Evolutionary conservation across 2,113 vertebrate species (phyloP), one percentile per base, ranked within the genome.

Genomic region (Silurus meridionalis): DNA sequence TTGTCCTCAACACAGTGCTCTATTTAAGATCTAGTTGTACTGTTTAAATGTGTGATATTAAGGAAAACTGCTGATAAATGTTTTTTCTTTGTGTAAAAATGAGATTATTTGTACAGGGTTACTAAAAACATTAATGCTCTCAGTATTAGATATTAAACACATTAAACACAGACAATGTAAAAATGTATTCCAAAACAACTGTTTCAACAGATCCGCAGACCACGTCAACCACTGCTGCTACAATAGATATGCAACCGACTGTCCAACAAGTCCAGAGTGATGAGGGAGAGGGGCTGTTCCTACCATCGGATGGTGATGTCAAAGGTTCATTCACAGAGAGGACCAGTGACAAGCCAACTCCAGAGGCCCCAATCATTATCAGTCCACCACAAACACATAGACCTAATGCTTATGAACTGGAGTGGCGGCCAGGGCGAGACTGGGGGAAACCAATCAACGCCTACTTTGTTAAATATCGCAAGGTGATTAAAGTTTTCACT

Each of bases 381-480:
- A 99, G 98, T 91, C 97, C 97, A 2, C 98, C 98, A 0, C 97
- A 98, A 93, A 98, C 98, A 0, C 95, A 94, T 17, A 97, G 96
- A 4, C 96, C 97, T 0, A 96, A 98, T 23, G 48, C 90, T 0
- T 99, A 99, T 89, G 95, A 92, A 88, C 93, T 99, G 91, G 93
- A 97, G 89, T 99, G 98, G 98, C 92, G 96, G n/a, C 88, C 97
- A 0, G 98, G 97, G 0, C 95, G 94, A 0, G 97, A 97, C 0
- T 96, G 97, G 0, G 98, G 97, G 0, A 93, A 91, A 52, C 96
- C 96, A 48, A 95, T 99, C 92, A 97, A 95, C 0, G 97, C 97
- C 80, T 99, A 98, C 82, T 98, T 99, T 60, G 97, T 99, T 82
- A 98, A 97, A 87, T 99, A 99, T 86, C 96, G 97, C 55, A 99